Percentiles rank a stretch among this genome's conserved stretches.
These are phyloP conservation scores for Coenonympha arcania DNA, from an alignment of 2,888 invertebrate species.

Conservation along the genomic window DNA sequence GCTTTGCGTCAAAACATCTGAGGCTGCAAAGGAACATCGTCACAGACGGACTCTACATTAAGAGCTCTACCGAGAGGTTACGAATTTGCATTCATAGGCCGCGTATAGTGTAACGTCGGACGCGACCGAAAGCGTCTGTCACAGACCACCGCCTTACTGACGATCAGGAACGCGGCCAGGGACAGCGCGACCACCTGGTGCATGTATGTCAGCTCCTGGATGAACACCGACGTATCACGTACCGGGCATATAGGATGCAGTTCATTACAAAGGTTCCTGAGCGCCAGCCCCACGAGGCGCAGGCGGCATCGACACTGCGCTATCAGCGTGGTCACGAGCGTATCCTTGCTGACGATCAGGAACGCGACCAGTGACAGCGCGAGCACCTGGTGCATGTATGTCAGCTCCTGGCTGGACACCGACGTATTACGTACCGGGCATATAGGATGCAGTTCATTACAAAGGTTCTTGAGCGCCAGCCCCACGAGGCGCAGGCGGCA, in stretches of 20 bases:
- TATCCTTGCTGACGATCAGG: slow-evolving; percentile 67
- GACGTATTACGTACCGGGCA: slow-evolving; percentile 33
- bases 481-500: slow-evolving; percentile 62
- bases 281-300: slow-evolving; percentile 49
- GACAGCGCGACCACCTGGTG: slow-evolving; percentile 58
- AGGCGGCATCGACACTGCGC: slow-evolving; percentile 65
- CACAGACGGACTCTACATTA: too few species aligned
- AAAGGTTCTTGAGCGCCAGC: slow-evolving; percentile 44
- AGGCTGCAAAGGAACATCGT: too few species aligned
- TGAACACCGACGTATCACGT: too few species aligned
- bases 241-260: slow-evolving; percentile 32
- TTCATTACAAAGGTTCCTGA: slow-evolving; percentile 44
- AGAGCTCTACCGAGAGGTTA: too few species aligned
- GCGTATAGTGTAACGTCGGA: too few species aligned
- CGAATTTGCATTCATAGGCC: too few species aligned
- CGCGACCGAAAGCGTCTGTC: too few species aligned
- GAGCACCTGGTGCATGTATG: slow-evolving; percentile 54
- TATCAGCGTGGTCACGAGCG: too few species aligned
- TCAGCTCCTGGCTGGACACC: too few species aligned
- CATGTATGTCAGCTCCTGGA: slow-evolving; percentile 54
- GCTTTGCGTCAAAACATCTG: too few species aligned
- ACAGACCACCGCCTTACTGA: too few species aligned
- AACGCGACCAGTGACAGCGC: slow-evolving; percentile 60
- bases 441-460: slow-evolving; percentile 32
- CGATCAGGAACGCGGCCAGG: slow-evolving; percentile 63